These are phyloP conservation scores for Rhopalosiphum padi DNA, from an alignment of 1,140 invertebrate species.

Conservation along the genomic window DNA sequence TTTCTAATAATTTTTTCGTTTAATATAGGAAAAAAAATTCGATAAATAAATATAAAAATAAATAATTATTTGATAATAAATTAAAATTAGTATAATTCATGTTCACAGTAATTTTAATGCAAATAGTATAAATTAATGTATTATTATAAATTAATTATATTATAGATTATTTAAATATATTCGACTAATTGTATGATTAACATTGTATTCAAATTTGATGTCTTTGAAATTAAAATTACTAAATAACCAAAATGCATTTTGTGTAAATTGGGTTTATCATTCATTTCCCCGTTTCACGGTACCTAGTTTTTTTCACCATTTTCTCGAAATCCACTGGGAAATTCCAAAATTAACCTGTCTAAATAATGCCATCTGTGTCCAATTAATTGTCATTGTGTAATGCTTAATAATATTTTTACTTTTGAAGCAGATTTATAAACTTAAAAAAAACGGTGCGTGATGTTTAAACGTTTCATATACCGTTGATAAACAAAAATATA, in stretches of 20 bases:
- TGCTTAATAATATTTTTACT: background rate
- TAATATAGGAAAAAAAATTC: background rate
- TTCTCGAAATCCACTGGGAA: conserved; percentile 8
- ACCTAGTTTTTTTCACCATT: conserved; percentile 5
- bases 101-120: background rate
- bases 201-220: background rate
- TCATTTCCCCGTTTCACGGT: background rate
- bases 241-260: background rate
- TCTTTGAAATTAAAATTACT: conserved; percentile 1
- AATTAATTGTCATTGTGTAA: background rate
- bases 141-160: too few species aligned
- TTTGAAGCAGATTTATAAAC: background rate
- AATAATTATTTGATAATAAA: background rate
- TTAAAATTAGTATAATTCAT: background rate
- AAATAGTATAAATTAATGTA: background rate
- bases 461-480: background rate
- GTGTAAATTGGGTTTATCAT: background rate
- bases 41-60: background rate
- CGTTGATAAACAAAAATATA: background rate
- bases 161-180: background rate
- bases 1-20: background rate
- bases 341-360: background rate
- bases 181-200: background rate
- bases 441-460: background rate
- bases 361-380: background rate